Conservation (phyloP, 2,113 vertebrate genomes). For the Nyctibius bracteatus region DNA sequence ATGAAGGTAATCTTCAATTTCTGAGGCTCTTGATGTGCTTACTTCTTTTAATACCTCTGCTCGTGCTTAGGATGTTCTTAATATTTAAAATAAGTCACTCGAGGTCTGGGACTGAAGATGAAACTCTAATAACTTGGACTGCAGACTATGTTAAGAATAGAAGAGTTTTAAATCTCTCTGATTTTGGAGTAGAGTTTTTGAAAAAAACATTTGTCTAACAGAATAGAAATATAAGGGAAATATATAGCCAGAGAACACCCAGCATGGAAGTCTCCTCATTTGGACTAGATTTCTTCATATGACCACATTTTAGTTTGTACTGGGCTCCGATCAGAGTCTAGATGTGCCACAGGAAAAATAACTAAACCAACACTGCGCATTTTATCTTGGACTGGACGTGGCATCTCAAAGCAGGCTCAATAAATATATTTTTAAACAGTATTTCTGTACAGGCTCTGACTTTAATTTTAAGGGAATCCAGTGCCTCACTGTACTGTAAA, state of each 20-base stretch:
- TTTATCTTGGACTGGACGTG: background rate
- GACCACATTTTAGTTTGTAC: background rate
- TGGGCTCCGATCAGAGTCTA: background rate
- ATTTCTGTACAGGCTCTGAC: background rate
- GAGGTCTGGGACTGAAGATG: background rate
- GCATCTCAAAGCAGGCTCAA: background rate
- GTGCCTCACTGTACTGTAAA: background rate
- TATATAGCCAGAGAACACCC: background rate
- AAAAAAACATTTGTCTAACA: background rate
- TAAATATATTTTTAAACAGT: background rate
- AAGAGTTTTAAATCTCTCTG: background rate
- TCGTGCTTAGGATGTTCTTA: background rate
- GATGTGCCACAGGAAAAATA: background rate
- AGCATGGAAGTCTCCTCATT: background rate
- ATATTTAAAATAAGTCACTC: background rate
- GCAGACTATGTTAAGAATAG: background rate
- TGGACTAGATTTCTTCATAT: background rate
- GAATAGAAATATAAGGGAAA: background rate
- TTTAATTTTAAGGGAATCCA: background rate
- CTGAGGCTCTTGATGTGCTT: background rate
- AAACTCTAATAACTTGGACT: background rate
- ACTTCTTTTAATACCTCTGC: background rate
- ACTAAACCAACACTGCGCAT: background rate
- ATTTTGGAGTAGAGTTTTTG: background rate
- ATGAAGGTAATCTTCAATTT: background rate